These are phyloP conservation scores for Monodelphis domestica DNA, from an alignment of 2,797 vertebrate species.

Conservation along the genomic window DNA sequence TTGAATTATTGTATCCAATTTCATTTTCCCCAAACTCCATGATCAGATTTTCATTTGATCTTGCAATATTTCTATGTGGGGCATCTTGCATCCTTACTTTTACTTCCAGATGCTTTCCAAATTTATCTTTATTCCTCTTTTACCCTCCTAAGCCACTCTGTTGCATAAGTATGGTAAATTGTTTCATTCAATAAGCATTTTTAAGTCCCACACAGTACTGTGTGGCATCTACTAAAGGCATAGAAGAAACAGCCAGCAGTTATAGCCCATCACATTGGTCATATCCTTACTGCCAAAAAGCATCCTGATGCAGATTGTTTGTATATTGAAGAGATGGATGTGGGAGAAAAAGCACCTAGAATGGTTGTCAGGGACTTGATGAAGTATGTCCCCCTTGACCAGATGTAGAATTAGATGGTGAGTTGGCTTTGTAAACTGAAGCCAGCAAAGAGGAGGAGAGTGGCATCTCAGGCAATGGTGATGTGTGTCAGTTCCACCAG, in stretches of 20 bases:
- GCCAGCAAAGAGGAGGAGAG: conserved; percentile 97
- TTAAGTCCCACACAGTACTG: neutral
- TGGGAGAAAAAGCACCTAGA: no score
- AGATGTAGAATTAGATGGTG: conserved; percentile 99
- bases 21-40: neutral
- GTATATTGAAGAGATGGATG: no score
- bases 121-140: neutral
- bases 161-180: neutral
- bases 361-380: no score
- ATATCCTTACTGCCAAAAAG: no score
- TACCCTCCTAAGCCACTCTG: neutral
- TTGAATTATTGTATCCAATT: neutral
- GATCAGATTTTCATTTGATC: neutral
- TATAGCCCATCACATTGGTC: no score
- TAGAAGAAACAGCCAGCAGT: no score
- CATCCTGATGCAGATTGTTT: no score
- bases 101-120: neutral
- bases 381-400: no score
- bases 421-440: conserved; percentile 97
- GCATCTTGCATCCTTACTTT: neutral
- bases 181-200: neutral
- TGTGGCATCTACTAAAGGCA: neutral
- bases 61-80: neutral
- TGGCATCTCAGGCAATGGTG: conserved; percentile 97
- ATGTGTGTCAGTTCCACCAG: conserved; percentile 98